phyloP scores from a whole-genome alignment of 2,888 invertebrate genomes.

The Cylloceria caligata region DNA sequence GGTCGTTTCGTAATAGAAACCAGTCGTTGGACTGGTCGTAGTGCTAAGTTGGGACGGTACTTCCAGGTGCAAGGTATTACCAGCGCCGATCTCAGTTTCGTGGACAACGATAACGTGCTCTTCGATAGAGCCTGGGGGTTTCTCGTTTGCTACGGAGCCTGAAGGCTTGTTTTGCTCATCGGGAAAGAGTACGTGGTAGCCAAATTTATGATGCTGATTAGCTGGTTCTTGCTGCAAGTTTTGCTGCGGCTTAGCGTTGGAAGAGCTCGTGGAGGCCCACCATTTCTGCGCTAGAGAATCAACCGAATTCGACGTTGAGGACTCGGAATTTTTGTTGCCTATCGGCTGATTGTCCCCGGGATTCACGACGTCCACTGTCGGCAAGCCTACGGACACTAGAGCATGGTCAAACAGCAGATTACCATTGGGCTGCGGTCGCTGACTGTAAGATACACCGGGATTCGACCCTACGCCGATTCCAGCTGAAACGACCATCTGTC shows the following conservation, averaged over 20 bases:
- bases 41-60: constrained; percentile 33
- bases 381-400: constrained; percentile 59
- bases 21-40: constrained; percentile 27
- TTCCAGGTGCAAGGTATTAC: constrained; percentile 68
- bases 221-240: constrained; percentile 28
- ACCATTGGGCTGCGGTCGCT: constrained; percentile 4
- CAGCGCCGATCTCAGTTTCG: constrained; percentile 75
- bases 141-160: not conserved
- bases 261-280: constrained; percentile 53
- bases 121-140: constrained; percentile 69
- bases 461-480: constrained; percentile 58
- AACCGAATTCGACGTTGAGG: constrained; percentile 33
- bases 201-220: constrained; percentile 44
- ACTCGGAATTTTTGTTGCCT: constrained; percentile 37
- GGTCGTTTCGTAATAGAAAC: constrained; percentile 45
- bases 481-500: constrained; percentile 64
- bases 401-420: constrained; percentile 46
- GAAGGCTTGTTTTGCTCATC: constrained; percentile 17
- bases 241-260: constrained; percentile 15
- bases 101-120: constrained; percentile 80
- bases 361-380: constrained; percentile 51
- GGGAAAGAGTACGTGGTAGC: constrained; percentile 56
- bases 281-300: constrained; percentile 50
- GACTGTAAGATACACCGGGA: constrained; percentile 27
- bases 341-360: constrained; percentile 24